Percentiles rank a stretch among this genome's conserved stretches.
These are phyloP conservation scores for Platyura marginata DNA, from an alignment of 1,140 invertebrate genomes.

Conservation along the genomic window DNA sequence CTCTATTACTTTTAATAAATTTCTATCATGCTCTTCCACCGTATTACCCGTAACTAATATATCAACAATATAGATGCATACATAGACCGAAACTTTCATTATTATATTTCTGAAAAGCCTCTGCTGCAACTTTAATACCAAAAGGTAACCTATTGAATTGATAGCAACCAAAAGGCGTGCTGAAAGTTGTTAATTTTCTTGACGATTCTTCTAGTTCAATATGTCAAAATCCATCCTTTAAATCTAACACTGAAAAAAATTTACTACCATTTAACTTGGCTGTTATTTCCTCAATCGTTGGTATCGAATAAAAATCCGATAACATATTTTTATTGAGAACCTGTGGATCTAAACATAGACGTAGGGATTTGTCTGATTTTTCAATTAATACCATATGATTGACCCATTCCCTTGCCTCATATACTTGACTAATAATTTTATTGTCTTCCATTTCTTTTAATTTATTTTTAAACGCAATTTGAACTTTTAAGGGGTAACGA, in stretches of 20 bases:
- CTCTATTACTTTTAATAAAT: constrained; percentile 4
- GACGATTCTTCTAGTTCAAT: constrained; percentile 9
- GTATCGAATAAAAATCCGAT: constrained; percentile 25
- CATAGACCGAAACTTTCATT: constrained; percentile 5
- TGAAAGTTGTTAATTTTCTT: constrained; percentile 10
- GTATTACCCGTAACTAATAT: constrained; percentile 1
- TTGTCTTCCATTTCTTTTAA: too few species aligned
- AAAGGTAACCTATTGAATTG: constrained; percentile 1
- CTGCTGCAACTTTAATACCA: constrained; percentile 2
- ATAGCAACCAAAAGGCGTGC: background rate
- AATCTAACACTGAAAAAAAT: constrained; percentile 20
- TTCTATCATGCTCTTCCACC: constrained; percentile 6
- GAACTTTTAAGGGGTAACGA: too few species aligned
- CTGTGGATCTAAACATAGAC: constrained; percentile 29
- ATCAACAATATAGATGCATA: constrained; percentile 2
- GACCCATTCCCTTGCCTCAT: too few species aligned
- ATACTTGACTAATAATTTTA: too few species aligned
- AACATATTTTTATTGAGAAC: constrained; percentile 23
- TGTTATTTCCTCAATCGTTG: constrained; percentile 25
- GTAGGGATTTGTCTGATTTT: too few species aligned
- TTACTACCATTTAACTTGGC: constrained; percentile 14
- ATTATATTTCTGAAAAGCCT: constrained; percentile 5
- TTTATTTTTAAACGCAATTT: too few species aligned
- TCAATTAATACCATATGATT: too few species aligned
- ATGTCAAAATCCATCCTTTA: constrained; percentile 18